phyloP scores from a whole-genome alignment of 2,113 vertebrate genomes.

The Psittacula cyanocephala region DNA sequence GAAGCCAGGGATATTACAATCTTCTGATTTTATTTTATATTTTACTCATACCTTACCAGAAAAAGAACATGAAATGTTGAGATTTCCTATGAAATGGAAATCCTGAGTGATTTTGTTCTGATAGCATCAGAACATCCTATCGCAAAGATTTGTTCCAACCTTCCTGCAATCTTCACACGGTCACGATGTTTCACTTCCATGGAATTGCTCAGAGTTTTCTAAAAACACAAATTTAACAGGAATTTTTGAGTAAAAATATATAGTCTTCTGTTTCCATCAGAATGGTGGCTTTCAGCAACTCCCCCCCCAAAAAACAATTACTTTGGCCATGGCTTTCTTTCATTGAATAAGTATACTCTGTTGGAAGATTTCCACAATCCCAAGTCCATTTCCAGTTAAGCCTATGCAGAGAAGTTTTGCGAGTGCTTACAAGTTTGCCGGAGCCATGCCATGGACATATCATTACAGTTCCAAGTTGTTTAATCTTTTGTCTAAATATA shows the following conservation, averaged over 20 bases:
- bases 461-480: conserved; percentile 27
- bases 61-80: background rate
- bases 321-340: background rate
- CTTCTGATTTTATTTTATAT: background rate
- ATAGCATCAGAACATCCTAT: background rate
- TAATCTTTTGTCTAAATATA: conserved; percentile 66
- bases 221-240: background rate
- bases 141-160: background rate
- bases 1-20: background rate
- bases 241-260: background rate
- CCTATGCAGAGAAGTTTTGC: background rate
- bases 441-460: background rate
- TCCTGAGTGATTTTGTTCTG: background rate
- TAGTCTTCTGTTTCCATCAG: background rate
- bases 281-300: background rate
- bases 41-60: accelerated
- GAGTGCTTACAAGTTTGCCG: conserved; percentile 5
- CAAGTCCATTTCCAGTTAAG: conserved; percentile 1
- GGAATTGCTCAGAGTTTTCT: background rate
- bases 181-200: background rate
- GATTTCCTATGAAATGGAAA: background rate
- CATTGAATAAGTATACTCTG: background rate
- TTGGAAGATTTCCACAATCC: background rate
- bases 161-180: background rate
- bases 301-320: accelerated